Evolutionary conservation across 2,113 vertebrate genomes (phyloP), one percentile per base, ranked within the genome.

Genomic region (Noturus placidus): DNA sequence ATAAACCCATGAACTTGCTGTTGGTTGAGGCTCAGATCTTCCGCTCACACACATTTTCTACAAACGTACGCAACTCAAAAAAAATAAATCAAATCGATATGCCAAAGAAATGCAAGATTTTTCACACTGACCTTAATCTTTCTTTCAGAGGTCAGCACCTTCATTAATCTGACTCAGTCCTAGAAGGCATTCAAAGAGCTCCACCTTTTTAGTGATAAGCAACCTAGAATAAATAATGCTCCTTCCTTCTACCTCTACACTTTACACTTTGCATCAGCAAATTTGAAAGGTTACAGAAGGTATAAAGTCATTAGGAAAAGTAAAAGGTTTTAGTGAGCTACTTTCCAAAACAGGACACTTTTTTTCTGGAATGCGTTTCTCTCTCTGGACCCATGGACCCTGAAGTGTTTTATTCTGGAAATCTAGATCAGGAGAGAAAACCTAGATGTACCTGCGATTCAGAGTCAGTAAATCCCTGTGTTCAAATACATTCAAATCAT

Each of bases 341-440:
- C 54, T 90, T 74, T 83, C 2, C 3, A 83, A 84, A 76, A 25
- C 50, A 38, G 57, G 30, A 63, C 69, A 82, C 50, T 56, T 69
- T 80, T 54, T 57, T 70, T 82, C 20, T 50, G 61, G 25, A 57
- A 83, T 65, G 57, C 67, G 15, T 30, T 50, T 83, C 11, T 83
- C 27, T 59, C 20, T 59, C 54, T 80, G 78, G 25, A 90, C 91
- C 57, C 46, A 93, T 93, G 91, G 85, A 87, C 56, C 79, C 30
- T 82, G 89, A 86, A 56, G 82, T 42, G 35, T 87, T n/a, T 88
- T 50, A 50, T 86, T 17, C 54, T 87, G 78, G n/a, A 50, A n/a
- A n/a, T 52, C 19, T 25, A 46, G 65, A 76, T 15, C 86, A 63
- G 27, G 54, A 50, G 11, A 59, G 10, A 38, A 85, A 33, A 54